phyloP scores from a whole-genome alignment of 2,797 vertebrate genomes.

The Squalus acanthias region DNA sequence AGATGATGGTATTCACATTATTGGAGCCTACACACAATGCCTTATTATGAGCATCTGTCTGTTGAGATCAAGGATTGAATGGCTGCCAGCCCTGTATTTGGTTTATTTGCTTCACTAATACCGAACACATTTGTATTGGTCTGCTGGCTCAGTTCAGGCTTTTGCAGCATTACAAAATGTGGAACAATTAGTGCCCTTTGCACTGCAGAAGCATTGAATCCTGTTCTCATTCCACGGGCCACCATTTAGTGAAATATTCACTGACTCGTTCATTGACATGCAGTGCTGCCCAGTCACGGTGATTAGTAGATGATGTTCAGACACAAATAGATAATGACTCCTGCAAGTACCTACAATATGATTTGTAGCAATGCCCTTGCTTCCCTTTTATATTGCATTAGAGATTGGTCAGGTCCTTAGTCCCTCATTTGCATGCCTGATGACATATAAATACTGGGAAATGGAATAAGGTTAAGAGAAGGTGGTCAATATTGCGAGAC shows the following conservation, averaged over 20 bases:
- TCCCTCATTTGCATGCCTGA: not conserved
- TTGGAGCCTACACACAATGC: not conserved
- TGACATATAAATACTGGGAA: not conserved
- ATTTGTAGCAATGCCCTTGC: not conserved
- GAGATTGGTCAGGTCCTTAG: not conserved
- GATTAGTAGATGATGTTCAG: no score
- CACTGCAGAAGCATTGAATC: no score
- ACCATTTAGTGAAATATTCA: not conserved
- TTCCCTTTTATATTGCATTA: not conserved
- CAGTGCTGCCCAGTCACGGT: not conserved
- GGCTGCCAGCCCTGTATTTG: not conserved
- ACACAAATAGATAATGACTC: not conserved
- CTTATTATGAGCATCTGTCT: not conserved
- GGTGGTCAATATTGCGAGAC: not conserved
- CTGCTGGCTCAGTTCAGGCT: not conserved
- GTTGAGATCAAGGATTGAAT: not conserved
- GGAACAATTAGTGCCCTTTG: not conserved
- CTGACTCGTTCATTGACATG: not conserved
- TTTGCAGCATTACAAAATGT: not conserved
- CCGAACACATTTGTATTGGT: not conserved
- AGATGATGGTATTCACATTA: not conserved
- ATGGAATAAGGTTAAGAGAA: not conserved
- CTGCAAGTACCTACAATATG: no score
- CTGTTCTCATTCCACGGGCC: not conserved
- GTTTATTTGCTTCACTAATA: slow-evolving; percentile 3